Evolutionary conservation across 1,140 invertebrate species (phyloP).

Genomic region (Drosophila truncata): DNA sequence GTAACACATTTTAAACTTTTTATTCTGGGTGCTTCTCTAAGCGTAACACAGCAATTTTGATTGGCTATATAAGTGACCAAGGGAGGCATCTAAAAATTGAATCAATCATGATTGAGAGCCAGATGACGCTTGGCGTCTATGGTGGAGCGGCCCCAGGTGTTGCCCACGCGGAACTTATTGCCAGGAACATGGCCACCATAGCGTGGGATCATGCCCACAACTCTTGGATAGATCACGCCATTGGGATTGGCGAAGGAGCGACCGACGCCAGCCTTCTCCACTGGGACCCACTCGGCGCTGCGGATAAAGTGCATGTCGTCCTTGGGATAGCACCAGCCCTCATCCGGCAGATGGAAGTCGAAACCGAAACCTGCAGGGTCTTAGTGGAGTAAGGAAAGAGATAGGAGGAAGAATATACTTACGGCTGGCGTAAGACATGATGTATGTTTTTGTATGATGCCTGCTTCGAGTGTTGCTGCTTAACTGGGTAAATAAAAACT

Average conservation of each 20-base stretch:
- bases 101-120: slow-evolving; percentile 61
- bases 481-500: slow-evolving; percentile 43
- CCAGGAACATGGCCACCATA: slow-evolving; percentile 91
- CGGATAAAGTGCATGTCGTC: slow-evolving; percentile 88
- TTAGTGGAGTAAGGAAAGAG: neutral
- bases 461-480: slow-evolving; percentile 26
- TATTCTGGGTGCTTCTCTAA: slow-evolving; percentile 48
- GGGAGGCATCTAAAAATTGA: neutral
- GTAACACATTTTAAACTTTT: slow-evolving; percentile 32
- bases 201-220: slow-evolving; percentile 90
- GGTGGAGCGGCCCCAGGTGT: slow-evolving; percentile 90
- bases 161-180: slow-evolving; percentile 88
- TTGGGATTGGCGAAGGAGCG: slow-evolving; percentile 86
- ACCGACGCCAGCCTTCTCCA: slow-evolving; percentile 80
- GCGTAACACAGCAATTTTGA: slow-evolving; percentile 51
- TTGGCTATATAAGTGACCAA: slow-evolving; percentile 9
- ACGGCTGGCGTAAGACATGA: slow-evolving; percentile 68
- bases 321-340: slow-evolving; percentile 86
- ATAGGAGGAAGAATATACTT: slow-evolving; percentile 22
- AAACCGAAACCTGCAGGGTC: slow-evolving; percentile 55
- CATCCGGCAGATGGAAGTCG: slow-evolving; percentile 65
- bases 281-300: slow-evolving; percentile 89
- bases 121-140: slow-evolving; percentile 90
- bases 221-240: slow-evolving; percentile 89
- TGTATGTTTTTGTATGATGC: slow-evolving; percentile 5